phyloP scores from a whole-genome alignment of 2,888 invertebrate species.

The Cerceris ruficornis region DNA sequence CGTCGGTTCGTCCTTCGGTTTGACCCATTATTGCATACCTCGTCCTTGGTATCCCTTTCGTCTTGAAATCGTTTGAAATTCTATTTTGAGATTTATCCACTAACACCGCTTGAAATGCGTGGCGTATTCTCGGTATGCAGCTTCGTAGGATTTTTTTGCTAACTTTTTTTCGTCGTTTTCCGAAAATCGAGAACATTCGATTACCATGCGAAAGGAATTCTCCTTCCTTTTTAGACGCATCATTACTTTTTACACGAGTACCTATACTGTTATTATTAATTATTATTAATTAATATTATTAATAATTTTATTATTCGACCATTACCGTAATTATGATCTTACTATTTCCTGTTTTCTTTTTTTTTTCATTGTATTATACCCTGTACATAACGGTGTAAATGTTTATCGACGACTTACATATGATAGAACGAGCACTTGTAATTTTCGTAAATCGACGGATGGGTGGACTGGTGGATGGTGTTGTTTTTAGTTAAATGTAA shows the following conservation, averaged over 20 bases:
- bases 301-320: slow-evolving; percentile 28
- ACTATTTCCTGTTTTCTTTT: slow-evolving; percentile 36
- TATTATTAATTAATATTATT: slow-evolving; percentile 33
- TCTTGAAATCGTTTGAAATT: too few species aligned
- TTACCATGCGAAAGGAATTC: slow-evolving; percentile 9
- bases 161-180: too few species aligned
- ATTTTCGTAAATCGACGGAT: slow-evolving; percentile 68
- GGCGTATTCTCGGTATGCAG: background rate
- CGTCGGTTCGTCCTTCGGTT: background rate
- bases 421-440: slow-evolving; percentile 71
- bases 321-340: slow-evolving; percentile 34
- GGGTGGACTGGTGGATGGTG: slow-evolving; percentile 60
- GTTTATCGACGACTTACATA: slow-evolving; percentile 70
- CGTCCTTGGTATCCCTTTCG: background rate
- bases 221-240: slow-evolving; percentile 19
- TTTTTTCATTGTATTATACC: slow-evolving; percentile 69
- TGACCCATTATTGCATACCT: background rate
- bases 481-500: slow-evolving; percentile 46
- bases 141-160: too few species aligned
- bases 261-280: slow-evolving; percentile 38
- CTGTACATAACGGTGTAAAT: slow-evolving; percentile 77
- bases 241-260: slow-evolving; percentile 31
- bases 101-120: background rate
- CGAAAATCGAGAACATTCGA: slow-evolving; percentile 10
- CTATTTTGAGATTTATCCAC: too few species aligned